Evolutionary conservation across 37 sponge, comb jelly and placozoan species (phyloP).

Genomic region (Cliona cf. orientalis): DNA sequence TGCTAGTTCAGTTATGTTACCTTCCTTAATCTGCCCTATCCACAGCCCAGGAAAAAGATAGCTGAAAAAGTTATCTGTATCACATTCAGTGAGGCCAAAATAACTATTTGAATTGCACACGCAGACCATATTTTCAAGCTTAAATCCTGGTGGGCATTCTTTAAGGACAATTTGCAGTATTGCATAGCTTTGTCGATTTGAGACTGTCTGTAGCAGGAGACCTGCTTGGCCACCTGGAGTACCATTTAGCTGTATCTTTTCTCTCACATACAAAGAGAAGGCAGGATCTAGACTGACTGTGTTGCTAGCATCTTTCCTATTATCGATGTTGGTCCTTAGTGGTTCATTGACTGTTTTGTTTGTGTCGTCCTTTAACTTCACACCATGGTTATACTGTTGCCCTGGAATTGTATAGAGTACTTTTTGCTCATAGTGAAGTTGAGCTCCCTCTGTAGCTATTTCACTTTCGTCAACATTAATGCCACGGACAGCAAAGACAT

Average conservation of each 20-base stretch:
- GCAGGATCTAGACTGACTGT: slow-evolving; percentile 1
- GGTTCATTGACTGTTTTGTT: no score
- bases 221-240: neutral
- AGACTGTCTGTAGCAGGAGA: slow-evolving; percentile 7
- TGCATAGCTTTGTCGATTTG: neutral
- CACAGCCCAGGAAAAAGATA: neutral
- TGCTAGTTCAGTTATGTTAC: neutral
- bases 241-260: slow-evolving; percentile 2
- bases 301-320: no score
- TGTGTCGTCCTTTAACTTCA: neutral
- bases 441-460: slow-evolving; percentile 23
- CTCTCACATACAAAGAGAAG: neutral
- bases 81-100: neutral
- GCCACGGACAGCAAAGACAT: neutral
- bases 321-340: neutral
- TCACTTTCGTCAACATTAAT: neutral
- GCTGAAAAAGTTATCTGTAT: neutral
- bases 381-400: neutral
- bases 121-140: neutral
- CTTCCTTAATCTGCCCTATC: no score
- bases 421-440: neutral
- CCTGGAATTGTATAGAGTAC: slow-evolving; percentile 19
- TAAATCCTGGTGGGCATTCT: slow-evolving; percentile 53
- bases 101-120: neutral
- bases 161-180: neutral